Base-by-base conservation (phyloP, 2,888 invertebrate species). In the Lottia scabra region DNA sequence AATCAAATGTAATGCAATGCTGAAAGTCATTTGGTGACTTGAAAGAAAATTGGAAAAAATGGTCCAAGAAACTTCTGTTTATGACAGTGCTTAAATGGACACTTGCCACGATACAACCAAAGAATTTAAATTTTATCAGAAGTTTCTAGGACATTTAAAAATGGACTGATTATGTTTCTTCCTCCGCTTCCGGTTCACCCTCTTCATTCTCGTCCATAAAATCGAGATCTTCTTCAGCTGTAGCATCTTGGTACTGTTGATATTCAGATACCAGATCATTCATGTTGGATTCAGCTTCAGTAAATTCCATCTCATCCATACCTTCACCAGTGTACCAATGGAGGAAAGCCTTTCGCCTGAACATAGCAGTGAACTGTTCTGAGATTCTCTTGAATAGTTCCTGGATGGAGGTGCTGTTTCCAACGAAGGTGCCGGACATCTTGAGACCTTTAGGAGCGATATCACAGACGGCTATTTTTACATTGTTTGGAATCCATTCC, bases 251-350 rank as follows among this genome's bases (percentile, higher is more conserved):
- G 56, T 56, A 56, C 23, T 56, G 56, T 23, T 56, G 56, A 56
- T 56, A 56, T 23, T 56, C 56, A 56, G 56, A 56, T 56, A 56
- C 56, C 23, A 56, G 23, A 56, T 56, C 56, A 13, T 56, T 56
- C 56, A 56, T 56, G 56, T 56, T 56, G 13, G 56, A 56, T 56
- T 56, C 56, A 56, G 56, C 56, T 56, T 56, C 56, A 23, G 56
- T 56, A 56, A 56, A 56, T 56, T 56, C 56, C 56, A 56, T 56
- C 19, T 56, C 56, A 56, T 56, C 56, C 56, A 56, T 56, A 56
- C 56, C 56, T 56, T 56, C 56, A 19, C 56, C 56, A 19, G 56
- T 56, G 23, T 56, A 56, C 56, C 56, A 56, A 56, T 56, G 56
- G 56, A 56, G 56, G 56, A 56, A 56, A 56, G 56, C 56, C 23